These are phyloP conservation scores for Caloenas nicobarica DNA, from an alignment of 2,113 vertebrate species.

Conservation along the genomic window DNA sequence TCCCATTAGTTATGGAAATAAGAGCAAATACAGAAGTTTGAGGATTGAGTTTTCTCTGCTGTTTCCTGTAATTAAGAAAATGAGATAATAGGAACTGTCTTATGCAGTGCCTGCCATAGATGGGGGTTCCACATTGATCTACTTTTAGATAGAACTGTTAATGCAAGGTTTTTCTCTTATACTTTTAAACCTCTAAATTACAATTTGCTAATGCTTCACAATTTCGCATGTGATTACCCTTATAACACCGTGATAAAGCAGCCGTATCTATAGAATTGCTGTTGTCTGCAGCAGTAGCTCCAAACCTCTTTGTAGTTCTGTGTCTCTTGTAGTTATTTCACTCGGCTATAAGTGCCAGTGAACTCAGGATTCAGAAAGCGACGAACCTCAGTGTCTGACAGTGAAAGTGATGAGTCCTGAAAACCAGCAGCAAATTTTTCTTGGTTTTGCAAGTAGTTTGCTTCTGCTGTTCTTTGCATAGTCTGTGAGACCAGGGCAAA, in stretches of 20 bases:
- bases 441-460: background rate
- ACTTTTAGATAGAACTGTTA: constrained; percentile 11
- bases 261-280: background rate
- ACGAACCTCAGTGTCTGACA: rapidly evolving
- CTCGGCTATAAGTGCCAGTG: rapidly evolving
- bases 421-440: background rate
- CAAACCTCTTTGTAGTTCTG: background rate
- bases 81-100: constrained; percentile 24
- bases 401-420: background rate
- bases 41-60: constrained; percentile 6
- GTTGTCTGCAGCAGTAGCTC: background rate
- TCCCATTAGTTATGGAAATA: constrained; percentile 1
- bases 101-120: background rate
- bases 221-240: background rate
- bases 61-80: constrained; percentile 52
- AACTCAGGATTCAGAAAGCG: background rate
- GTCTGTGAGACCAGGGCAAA: background rate
- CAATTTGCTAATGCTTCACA: background rate
- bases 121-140: background rate
- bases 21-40: background rate
- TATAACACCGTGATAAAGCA: background rate
- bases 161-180: background rate
- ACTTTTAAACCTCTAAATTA: background rate
- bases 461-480: background rate
- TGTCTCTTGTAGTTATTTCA: background rate